Conservation (phyloP, 2,113 vertebrate genomes). For the Hemiprocne comata region DNA sequence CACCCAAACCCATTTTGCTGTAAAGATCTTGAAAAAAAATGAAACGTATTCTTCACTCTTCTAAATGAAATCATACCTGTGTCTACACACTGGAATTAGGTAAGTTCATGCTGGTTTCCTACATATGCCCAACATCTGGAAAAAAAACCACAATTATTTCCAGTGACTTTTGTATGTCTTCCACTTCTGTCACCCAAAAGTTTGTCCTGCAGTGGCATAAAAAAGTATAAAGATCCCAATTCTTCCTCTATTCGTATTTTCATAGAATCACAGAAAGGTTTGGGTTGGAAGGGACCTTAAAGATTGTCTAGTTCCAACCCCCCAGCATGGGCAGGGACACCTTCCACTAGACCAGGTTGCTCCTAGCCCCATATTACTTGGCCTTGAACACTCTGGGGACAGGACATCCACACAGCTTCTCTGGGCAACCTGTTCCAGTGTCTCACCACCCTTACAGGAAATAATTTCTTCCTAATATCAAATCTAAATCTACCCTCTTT, state of each 20-base stretch:
- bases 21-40: not conserved
- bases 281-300: no score
- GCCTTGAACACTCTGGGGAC: no score
- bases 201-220: not conserved
- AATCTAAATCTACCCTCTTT: no score
- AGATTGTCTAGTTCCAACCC: no score
- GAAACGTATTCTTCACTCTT: not conserved
- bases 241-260: not conserved
- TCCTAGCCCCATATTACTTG: no score
- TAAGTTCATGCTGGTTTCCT: not conserved
- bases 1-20: not conserved
- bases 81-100: not conserved
- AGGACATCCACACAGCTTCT: no score
- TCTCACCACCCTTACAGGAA: no score
- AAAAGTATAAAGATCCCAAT: not conserved
- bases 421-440: no score
- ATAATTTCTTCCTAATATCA: no score
- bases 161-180: not conserved
- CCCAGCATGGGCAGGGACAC: no score
- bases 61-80: not conserved
- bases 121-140: not conserved
- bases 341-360: no score
- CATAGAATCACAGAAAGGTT: no score
- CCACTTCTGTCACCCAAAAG: not conserved
- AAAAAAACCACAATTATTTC: not conserved